A percentile compares a stretch with the other conserved stretches of the same genome.
Conservation (phyloP, 2,888 invertebrate genomes). For the Cerastis rubricosa region DNA sequence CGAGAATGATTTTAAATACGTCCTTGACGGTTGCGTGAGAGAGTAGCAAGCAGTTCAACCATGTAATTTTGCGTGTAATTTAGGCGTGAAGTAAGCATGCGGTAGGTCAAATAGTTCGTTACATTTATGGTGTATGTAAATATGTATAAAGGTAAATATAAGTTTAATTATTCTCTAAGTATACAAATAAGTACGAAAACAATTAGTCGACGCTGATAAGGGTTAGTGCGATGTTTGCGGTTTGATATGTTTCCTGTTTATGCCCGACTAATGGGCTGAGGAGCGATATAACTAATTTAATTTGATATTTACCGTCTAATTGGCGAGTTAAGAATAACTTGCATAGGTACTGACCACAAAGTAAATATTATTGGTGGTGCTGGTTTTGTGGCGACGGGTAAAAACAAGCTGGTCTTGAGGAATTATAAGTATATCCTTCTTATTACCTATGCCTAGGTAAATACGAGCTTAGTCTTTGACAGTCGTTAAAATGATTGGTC, state of each 20-base stretch:
- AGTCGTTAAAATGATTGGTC: background rate
- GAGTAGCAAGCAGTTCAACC: conserved; percentile 45
- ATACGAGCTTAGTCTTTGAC: background rate
- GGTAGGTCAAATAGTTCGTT: conserved; percentile 18
- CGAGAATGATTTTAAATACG: conserved; percentile 76
- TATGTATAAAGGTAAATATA: conserved; percentile 15
- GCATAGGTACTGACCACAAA: background rate
- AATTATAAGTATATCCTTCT: background rate
- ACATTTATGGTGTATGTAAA: conserved; percentile 33
- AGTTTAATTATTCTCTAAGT: background rate
- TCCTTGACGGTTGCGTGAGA: conserved; percentile 78
- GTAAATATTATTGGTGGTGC: background rate
- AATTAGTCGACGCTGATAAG: conserved; percentile 43
- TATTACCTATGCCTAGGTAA: background rate
- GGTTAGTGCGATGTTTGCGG: conserved; percentile 38
- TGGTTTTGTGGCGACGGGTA: background rate
- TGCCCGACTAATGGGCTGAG: conserved; percentile 16
- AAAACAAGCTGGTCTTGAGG: background rate
- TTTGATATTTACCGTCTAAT: conserved; percentile 24
- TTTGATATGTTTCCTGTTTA: conserved; percentile 55
- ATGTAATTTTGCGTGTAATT: conserved; percentile 51
- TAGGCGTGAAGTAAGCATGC: conserved; percentile 53
- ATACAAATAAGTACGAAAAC: conserved; percentile 26
- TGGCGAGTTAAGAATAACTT: conserved; percentile 14
- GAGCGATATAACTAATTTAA: background rate